Base-by-base conservation (phyloP, 2,113 vertebrate species). In the Neotoma lepida region DNA sequence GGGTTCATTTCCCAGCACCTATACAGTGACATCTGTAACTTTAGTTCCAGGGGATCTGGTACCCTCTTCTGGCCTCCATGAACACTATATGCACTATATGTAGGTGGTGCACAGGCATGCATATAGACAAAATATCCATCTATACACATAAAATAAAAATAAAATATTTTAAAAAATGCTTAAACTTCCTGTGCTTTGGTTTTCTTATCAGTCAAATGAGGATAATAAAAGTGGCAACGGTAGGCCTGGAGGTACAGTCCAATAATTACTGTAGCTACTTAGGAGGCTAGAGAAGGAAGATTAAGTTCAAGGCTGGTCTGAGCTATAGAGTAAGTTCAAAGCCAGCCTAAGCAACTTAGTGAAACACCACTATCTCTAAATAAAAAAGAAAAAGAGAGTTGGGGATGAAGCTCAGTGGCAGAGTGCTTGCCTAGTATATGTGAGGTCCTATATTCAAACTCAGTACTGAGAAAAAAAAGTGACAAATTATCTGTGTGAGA, bases 141-240 rank as follows among this genome's bases (percentile, higher is more conserved):
- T 13, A 82, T 15, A 41, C 35, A 58, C 24, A 58, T 61, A 82
- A 82, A n/a, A 80, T n/a, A 56, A 78, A 51, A 54, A 78, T 51
- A n/a, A 51, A 54, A 81, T 15, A 61, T 54, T 76, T 63, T 46
- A 35, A 18, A 76, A 78, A 51, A 24, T 56, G 54, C 35, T 39
- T 39, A 58, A 81, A 56, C 12, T n/a, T 39, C 51, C 77, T 58
- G 2, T 70, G 51, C 18, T 18, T 35, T 71, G 35, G 12, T 86
- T 87, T 92, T 95, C 77, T 94, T 6, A 82, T 90, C 9, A 64
- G 77, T 73, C 39, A 85, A 63, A 85, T 64, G 58, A 30, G 9
- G 58, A 85, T 33, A 85, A 64, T 64, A 84, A 63, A 84, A 41
- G 58, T 84, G 39, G 58, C 26, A 84, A 44, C 18, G 14, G 81